Conservation (phyloP, 1,140 invertebrate genomes). For the Lasaia peninsularis region DNA sequence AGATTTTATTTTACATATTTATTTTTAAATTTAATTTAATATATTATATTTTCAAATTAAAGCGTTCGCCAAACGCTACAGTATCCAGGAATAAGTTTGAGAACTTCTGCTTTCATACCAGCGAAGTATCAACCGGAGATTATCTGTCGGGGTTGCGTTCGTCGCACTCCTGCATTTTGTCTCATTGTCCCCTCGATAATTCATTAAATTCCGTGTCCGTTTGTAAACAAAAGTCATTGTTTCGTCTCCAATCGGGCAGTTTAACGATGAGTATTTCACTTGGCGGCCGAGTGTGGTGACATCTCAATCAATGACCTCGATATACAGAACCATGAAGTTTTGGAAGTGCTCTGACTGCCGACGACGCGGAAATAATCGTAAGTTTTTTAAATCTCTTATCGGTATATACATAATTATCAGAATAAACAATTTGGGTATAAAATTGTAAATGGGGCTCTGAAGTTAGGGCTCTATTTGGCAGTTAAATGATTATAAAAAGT, state of each 20-base stretch:
- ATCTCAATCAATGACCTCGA: slow-evolving; percentile 40
- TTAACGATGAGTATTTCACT: slow-evolving; percentile 56
- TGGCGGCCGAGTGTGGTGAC: slow-evolving; percentile 46
- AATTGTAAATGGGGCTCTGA: no score
- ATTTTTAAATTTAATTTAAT: no score
- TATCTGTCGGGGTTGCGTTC: slow-evolving; percentile 46
- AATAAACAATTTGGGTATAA: no score
- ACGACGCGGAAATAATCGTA: slow-evolving; percentile 6
- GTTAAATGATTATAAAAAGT: no score
- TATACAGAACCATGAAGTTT: slow-evolving; percentile 55
- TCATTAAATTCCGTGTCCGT: slow-evolving; percentile 61
- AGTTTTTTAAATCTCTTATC: neutral
- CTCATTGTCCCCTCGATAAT: slow-evolving; percentile 50
- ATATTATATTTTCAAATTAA: no score
- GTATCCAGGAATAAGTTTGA: no score
- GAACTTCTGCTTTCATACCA: no score
- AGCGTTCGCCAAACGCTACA: no score
- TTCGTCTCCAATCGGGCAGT: slow-evolving; percentile 63
- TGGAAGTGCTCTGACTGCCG: slow-evolving; percentile 57
- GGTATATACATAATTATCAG: no score
- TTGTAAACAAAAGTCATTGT: slow-evolving; percentile 76
- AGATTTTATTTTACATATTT: no score
- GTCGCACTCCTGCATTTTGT: slow-evolving; percentile 45
- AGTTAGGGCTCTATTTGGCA: no score
- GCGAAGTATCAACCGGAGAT: slow-evolving; percentile 42